These are phyloP conservation scores for Xylocampa areola DNA, from an alignment of 2,888 invertebrate genomes.

Conservation along the genomic window DNA sequence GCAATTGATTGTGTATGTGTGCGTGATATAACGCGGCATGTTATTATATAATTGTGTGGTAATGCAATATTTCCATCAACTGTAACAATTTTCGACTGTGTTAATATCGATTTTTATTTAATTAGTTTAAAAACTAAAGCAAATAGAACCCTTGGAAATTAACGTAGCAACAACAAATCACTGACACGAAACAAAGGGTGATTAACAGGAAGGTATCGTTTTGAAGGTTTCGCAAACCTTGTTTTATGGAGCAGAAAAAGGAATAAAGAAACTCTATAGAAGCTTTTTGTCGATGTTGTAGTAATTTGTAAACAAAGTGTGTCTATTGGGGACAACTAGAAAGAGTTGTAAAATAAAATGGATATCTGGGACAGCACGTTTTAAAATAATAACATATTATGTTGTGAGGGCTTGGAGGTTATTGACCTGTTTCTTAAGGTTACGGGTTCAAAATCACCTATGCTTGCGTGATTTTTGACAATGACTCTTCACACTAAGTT, in stretches of 20 bases:
- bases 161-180: conserved; percentile 52
- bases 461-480: too few species aligned
- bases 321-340: conserved; percentile 29
- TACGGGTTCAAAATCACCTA: too few species aligned
- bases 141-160: conserved; percentile 35
- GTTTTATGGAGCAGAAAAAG: conserved; percentile 55
- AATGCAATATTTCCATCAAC: too few species aligned
- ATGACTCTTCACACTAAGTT: too few species aligned
- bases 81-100: too few species aligned
- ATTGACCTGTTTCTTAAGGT: too few species aligned
- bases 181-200: conserved; percentile 50
- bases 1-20: conserved; percentile 45
- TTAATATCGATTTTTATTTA: conserved; percentile 1
- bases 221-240: conserved; percentile 38
- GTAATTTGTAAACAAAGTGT: conserved; percentile 53
- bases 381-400: too few species aligned
- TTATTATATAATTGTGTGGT: too few species aligned
- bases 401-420: too few species aligned
- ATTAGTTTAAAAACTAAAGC: conserved; percentile 20
- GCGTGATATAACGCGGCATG: conserved; percentile 5
- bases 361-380: too few species aligned
- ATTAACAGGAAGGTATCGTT: conserved; percentile 56
- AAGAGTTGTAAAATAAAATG: conserved; percentile 26
- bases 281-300: conserved; percentile 43
- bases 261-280: conserved; percentile 34